Conservation (phyloP, 1,140 invertebrate genomes). For the Brachionus rotundiformis region DNA sequence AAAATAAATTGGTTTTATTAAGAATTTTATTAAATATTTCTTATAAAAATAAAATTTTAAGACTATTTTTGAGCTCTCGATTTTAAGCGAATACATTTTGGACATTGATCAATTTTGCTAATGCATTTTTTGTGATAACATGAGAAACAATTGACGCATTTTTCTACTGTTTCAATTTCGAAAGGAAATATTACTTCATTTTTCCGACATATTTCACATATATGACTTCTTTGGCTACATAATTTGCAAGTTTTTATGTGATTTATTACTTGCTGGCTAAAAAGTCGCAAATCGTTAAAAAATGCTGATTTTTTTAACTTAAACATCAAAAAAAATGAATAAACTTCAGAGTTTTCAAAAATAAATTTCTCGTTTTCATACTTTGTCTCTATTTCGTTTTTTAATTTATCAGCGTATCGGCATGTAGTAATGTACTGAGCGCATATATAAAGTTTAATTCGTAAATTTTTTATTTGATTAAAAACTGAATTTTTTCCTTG, state of each 20-base stretch:
- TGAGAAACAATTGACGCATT: conserved; percentile 12
- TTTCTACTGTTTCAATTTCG: conserved; percentile 7
- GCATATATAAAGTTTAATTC: conserved; percentile 12
- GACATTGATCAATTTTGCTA: background rate
- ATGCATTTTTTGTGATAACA: conserved; percentile 44
- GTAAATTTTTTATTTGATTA: conserved; percentile 17
- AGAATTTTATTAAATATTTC: too few relatives aligned
- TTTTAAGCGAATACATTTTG: conserved; percentile 14
- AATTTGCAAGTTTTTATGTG: conserved; percentile 38
- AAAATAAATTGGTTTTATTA: too few relatives aligned
- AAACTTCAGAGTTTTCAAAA: background rate
- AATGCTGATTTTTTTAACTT: conserved; percentile 21
- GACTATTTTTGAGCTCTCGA: background rate
- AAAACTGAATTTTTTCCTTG: background rate
- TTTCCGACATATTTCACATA: conserved; percentile 35
- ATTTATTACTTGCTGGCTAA: background rate
- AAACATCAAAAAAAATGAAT: conserved; percentile 23
- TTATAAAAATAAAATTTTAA: too few relatives aligned
- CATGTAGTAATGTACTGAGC: conserved; percentile 11
- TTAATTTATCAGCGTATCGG: background rate
- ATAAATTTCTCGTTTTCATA: conserved; percentile 38
- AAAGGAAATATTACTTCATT: conserved; percentile 46
- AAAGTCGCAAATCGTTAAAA: background rate
- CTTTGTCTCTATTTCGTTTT: conserved; percentile 2
- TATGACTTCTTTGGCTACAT: conserved; percentile 43